Evolutionary conservation across 2,888 invertebrate species (phyloP).

Genomic region (Hipparchia semele): DNA sequence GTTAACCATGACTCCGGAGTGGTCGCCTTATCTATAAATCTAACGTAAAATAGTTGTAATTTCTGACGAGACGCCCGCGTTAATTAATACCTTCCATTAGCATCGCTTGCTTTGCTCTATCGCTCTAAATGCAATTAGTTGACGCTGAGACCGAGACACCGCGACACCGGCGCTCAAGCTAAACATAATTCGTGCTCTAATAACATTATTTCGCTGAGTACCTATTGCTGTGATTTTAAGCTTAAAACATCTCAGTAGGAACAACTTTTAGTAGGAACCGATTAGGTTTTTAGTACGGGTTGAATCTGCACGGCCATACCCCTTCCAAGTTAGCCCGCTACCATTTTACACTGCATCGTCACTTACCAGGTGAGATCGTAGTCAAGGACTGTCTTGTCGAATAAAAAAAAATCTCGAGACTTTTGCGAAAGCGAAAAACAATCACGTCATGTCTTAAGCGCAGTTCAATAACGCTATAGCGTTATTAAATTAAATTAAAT

Average conservation of each 20-base stretch:
- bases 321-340: too few relatives aligned
- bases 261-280: too few relatives aligned
- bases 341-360: too few relatives aligned
- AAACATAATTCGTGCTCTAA: constrained; percentile 75
- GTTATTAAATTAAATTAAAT: too few relatives aligned
- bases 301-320: too few relatives aligned
- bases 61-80: constrained; percentile 74
- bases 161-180: constrained; percentile 70
- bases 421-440: background rate
- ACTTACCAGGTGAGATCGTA: too few relatives aligned
- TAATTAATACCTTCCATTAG: constrained; percentile 81
- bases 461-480: too few relatives aligned
- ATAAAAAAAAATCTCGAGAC: background rate
- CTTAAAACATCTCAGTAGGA: background rate
- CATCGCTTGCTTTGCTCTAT: constrained; percentile 75
- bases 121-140: constrained; percentile 78
- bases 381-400: too few relatives aligned
- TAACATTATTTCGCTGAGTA: constrained; percentile 53
- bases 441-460: too few relatives aligned
- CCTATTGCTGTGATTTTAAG: background rate
- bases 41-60: constrained; percentile 55
- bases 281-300: too few relatives aligned
- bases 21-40: background rate
- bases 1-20: background rate
- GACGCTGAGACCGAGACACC: constrained; percentile 63